Base-by-base conservation (phyloP, 1,140 invertebrate genomes). In the Frieseomelitta varia region DNA sequence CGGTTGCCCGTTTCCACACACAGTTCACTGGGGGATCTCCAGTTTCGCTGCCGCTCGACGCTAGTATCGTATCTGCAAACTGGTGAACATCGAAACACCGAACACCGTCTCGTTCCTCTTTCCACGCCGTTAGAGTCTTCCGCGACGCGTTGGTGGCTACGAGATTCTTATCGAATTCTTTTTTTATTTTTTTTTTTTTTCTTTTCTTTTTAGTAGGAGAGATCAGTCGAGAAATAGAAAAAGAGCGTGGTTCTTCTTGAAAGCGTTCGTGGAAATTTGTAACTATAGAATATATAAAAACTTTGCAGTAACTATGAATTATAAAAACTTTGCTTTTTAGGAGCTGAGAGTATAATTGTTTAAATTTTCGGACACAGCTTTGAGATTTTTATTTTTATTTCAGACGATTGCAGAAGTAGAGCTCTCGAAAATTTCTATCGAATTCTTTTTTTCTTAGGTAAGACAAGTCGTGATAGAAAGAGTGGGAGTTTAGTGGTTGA, bases 1-100 rank as follows among this genome's bases (percentile, higher is more conserved):
- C 27, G 30, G 77, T 76, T 15, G 55, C 65, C 74, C 58, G 56
- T 80, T 84, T 84, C 56, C 77, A 72, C 24, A 39, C 51, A 47
- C 34, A 39, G 39, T 47, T 47, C 39, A 47, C 0, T 47, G 53
- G 24, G 68, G 77, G 68, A 80, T 84, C 77, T 84, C 69, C 69
- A 56, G 68, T 73, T 84, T 84, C 51, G 76, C n/a, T 77, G 56
- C 56, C 19, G 30, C 8, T 19, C 71, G 21, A 27, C 12, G 8
- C 69, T 21, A 47, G 39, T 21, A 21, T 61, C 34, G 39, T 65
- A 81, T 56, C 47, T 61, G 68, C 53, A 47, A 72, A 73, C 69
- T 68, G 39, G 55, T 55, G 21, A 39, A 75, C 53, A 27, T 17
- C 19, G 56, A 6, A 21, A 21, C 3, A 24, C 6, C 6, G 8